Conservation (phyloP, 2,888 invertebrate species). For the Habroteleia sp. region DNA sequence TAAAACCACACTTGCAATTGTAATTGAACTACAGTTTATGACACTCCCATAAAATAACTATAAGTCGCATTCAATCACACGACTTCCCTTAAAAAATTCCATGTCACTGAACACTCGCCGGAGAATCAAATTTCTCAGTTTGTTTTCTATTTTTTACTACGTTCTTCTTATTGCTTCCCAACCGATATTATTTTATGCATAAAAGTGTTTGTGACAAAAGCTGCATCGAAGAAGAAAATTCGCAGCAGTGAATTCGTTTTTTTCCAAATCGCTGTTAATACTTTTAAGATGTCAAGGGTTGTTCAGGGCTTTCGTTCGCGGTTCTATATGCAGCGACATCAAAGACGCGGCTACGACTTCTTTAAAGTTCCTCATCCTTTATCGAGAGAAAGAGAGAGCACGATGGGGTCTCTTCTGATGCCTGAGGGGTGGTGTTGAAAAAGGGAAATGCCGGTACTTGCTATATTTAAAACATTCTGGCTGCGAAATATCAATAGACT, state of each 20-base stretch:
- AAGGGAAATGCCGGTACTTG: constrained; percentile 63
- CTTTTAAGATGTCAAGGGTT: constrained; percentile 72
- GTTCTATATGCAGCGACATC: constrained; percentile 71
- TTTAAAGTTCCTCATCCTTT: constrained; percentile 77
- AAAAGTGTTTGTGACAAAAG: constrained; percentile 60
- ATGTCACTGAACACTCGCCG: constrained; percentile 61
- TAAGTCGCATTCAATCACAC: constrained; percentile 3
- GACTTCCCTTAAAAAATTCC: constrained; percentile 49
- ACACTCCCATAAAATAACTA: too few relatives aligned
- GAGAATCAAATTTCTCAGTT: constrained; percentile 37
- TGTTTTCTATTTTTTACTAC: constrained; percentile 50
- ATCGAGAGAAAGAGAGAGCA: constrained; percentile 69
- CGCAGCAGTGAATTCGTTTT: constrained; percentile 54
- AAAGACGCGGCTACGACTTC: constrained; percentile 75
- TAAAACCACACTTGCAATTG: too few relatives aligned
- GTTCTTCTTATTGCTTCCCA: constrained; percentile 13
- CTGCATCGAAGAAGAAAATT: constrained; percentile 59
- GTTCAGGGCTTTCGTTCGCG: constrained; percentile 63
- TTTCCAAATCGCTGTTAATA: constrained; percentile 70
- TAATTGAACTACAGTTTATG: too few relatives aligned
- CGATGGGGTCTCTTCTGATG: constrained; percentile 45
- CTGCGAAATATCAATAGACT: constrained; percentile 79
- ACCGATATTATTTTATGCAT: constrained; percentile 50
- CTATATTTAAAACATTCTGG: constrained; percentile 79
- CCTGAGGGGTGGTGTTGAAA: constrained; percentile 58